phyloP scores from a whole-genome alignment of 2,888 invertebrate species.

The Agrochola circellaris region DNA sequence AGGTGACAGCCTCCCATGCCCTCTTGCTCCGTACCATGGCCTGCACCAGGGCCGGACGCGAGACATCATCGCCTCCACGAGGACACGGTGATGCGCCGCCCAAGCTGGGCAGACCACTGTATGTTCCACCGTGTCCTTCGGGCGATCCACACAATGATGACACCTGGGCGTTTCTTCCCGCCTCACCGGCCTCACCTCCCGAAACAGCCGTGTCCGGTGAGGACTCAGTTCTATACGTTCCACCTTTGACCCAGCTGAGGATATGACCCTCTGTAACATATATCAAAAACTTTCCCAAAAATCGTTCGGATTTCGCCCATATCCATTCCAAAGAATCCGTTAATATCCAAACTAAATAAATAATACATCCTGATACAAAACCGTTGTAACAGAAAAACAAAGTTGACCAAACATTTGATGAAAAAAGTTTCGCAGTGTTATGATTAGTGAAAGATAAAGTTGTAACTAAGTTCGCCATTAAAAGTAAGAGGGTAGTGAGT shows the following conservation, averaged over 20 bases:
- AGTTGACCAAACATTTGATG: constrained; percentile 66
- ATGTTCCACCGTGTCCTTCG: too few relatives aligned
- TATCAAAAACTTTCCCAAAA: not conserved
- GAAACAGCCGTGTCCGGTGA: too few relatives aligned
- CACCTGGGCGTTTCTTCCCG: too few relatives aligned
- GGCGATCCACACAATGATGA: too few relatives aligned
- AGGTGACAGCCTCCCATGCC: too few relatives aligned
- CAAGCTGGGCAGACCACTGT: too few relatives aligned
- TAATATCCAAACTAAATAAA: constrained; percentile 19
- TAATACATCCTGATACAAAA: constrained; percentile 18
- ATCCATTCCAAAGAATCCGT: constrained; percentile 4
- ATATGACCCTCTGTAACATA: not conserved
- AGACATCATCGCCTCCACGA: too few relatives aligned
- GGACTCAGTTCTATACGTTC: not conserved
- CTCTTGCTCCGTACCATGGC: too few relatives aligned
- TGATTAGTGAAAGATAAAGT: constrained; percentile 59
- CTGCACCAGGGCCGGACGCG: too few relatives aligned
- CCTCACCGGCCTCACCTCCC: too few relatives aligned
- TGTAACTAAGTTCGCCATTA: constrained; percentile 27
- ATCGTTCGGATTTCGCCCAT: not conserved
- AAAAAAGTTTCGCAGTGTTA: constrained; percentile 69
- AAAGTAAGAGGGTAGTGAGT: constrained; percentile 11
- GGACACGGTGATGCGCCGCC: too few relatives aligned
- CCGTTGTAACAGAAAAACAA: constrained; percentile 19
- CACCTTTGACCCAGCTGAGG: not conserved